A percentile compares a stretch with the other conserved stretches of the same genome.
Evolutionary conservation across 2,113 vertebrate species (phyloP).

Genomic region (Hippocampus abdominalis): DNA sequence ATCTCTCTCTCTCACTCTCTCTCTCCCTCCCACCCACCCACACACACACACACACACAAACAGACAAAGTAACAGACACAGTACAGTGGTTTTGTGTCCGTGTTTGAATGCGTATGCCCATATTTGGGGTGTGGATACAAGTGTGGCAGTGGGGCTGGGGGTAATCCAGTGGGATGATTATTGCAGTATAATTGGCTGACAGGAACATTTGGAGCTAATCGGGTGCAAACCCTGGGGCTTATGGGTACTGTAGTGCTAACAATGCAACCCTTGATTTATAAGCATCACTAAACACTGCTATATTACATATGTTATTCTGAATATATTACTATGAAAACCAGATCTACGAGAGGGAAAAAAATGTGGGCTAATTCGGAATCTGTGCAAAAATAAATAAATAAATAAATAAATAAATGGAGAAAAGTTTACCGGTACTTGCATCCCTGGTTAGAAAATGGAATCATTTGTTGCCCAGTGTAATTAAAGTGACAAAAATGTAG

Average conservation of each 20-base stretch:
- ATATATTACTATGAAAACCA: too few species aligned
- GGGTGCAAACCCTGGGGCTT: slow-evolving; percentile 59
- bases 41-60: slow-evolving; percentile 3
- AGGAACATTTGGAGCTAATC: slow-evolving; percentile 61
- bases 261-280: slow-evolving; percentile 10
- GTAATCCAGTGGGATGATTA: slow-evolving; percentile 49
- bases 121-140: slow-evolving; percentile 5
- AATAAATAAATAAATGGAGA: too few species aligned
- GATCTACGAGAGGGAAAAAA: too few species aligned
- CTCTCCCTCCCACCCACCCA: too few species aligned
- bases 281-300: too few species aligned
- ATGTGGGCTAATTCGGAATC: too few species aligned
- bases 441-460: too few species aligned
- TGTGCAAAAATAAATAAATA: too few species aligned
- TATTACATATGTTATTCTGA: too few species aligned
- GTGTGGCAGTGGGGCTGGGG: slow-evolving; percentile 17
- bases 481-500: too few species aligned
- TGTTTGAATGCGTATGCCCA: slow-evolving; percentile 3
- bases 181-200: slow-evolving; percentile 59
- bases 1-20: slow-evolving; percentile 8
- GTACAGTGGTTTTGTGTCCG: slow-evolving; percentile 22
- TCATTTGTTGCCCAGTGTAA: too few species aligned
- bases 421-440: too few species aligned
- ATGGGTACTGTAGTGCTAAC: slow-evolving; percentile 62
- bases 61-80: slow-evolving; percentile 26